Evolutionary conservation across 2,797 vertebrate species (phyloP).

Genomic region (Neosilurus mollespiculum): DNA sequence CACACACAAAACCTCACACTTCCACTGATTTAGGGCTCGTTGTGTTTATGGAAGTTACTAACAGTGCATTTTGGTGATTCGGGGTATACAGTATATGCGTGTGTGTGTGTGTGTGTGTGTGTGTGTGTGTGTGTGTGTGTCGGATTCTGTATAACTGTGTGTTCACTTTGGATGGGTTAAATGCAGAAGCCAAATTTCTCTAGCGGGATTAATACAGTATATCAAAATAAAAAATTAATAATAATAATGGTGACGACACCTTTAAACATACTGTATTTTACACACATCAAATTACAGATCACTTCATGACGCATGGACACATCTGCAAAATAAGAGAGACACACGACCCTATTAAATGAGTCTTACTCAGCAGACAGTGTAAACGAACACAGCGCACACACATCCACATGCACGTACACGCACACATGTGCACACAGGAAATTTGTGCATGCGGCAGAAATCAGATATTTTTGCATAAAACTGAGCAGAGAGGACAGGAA

Average conservation of each 20-base stretch:
- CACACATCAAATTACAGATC: not conserved
- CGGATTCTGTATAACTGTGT: not conserved
- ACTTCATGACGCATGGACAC: not conserved
- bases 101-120: not conserved
- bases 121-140: conserved; percentile 2
- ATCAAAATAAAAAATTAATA: too few relatives aligned
- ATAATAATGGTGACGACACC: not conserved
- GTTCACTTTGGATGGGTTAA: too few relatives aligned
- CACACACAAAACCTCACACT: not conserved
- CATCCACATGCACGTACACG: not conserved
- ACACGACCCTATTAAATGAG: not conserved
- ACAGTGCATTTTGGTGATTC: too few relatives aligned
- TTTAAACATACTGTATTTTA: not conserved
- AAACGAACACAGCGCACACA: not conserved
- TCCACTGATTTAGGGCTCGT: too few relatives aligned
- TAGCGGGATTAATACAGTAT: too few relatives aligned
- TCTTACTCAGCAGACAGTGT: not conserved
- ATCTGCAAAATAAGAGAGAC: not conserved
- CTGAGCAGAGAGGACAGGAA: not conserved
- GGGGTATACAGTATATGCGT: not conserved
- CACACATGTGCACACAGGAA: not conserved
- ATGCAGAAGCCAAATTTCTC: too few relatives aligned
- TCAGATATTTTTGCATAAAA: conserved; percentile 15
- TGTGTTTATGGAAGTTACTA: too few relatives aligned
- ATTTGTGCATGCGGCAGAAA: not conserved